These are phyloP conservation scores for Drosophila nannoptera DNA, from an alignment of 1,140 invertebrate species.

Conservation along the genomic window DNA sequence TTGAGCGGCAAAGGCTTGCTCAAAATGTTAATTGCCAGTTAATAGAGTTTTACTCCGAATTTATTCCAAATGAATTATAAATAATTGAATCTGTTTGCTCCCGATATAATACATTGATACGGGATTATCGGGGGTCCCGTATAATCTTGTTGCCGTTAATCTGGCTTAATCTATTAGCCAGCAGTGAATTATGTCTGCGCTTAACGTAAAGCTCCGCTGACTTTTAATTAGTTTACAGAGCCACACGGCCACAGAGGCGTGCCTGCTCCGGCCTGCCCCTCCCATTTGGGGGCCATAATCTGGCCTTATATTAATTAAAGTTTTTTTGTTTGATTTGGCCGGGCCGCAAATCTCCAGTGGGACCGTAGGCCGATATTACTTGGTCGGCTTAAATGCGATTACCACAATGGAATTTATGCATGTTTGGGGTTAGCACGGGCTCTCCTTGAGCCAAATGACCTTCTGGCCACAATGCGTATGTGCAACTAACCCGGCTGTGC, in stretches of 20 bases:
- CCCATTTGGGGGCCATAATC: conserved; percentile 36
- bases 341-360: conserved; percentile 15
- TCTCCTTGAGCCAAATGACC: too few relatives aligned
- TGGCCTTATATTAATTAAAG: conserved; percentile 71
- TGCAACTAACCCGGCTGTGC: too few relatives aligned
- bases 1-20: conserved; percentile 6
- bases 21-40: background rate
- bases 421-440: conserved; percentile 7
- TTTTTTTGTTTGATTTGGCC: conserved; percentile 58
- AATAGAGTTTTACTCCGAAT: conserved; percentile 20
- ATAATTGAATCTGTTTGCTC: conserved; percentile 12
- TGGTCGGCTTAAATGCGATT: conserved; percentile 36
- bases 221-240: conserved; percentile 62
- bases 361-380: conserved; percentile 17
- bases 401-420: conserved; percentile 30
- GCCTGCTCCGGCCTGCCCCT: background rate
- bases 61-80: conserved; percentile 7
- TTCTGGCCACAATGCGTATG: too few relatives aligned
- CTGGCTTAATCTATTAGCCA: conserved; percentile 12
- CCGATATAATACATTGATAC: too few relatives aligned
- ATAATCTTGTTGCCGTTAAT: conserved; percentile 7
- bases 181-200: conserved; percentile 42
- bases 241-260: background rate
- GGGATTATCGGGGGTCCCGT: too few relatives aligned
- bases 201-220: conserved; percentile 39